Base-by-base conservation (phyloP, 1,140 invertebrate species). In the Pteromalus puparum region DNA sequence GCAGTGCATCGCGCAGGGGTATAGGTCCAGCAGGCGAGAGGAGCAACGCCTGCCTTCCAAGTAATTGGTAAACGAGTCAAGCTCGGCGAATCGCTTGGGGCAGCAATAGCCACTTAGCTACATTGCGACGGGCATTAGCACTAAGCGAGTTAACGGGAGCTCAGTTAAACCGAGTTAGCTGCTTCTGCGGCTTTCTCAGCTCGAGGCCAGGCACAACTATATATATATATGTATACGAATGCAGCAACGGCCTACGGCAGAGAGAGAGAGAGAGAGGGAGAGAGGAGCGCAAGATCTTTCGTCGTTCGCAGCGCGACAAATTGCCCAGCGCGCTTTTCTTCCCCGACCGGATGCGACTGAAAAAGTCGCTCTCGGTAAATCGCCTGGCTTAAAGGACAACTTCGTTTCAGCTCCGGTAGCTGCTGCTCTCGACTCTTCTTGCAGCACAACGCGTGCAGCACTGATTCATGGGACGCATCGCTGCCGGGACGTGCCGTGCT, bases 111-210 rank as follows among this genome's bases (percentile, higher is more conserved):
- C 90, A 91, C 90, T 91, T 91, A 91, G 90, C 87, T 88, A 89
- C 90, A 91, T 91, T 91, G 90, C 90, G 90, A 89, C 90, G 87
- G 87, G 90, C 89, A 91, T 91, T 91, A 91, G 87, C 87, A 89
- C 87, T 91, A 91, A 91, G 89, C 86, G 88, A 90, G 89, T 91
- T 91, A 91, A 91, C 90, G 89, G 90, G 90, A 91, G 90, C 90
- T 88, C 87, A 89, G 87, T 90, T 91, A 90, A 91, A 90, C 89
- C 88, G 88, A 87, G 89, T 91, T 91, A 89, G 88, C 87, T 82
- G 85, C 83, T 87, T 83, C 84, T 28, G 9, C 67, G 67, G 24
- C 67, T 42, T 42, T 42, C 38, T 42, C 38, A 26, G 67, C 24
- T 70, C 67, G 24, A 28, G 53, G 67, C 67, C 28, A 18, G 5